These are phyloP conservation scores for Callipepla squamata DNA, from an alignment of 2,113 vertebrate species.

Conservation along the genomic window DNA sequence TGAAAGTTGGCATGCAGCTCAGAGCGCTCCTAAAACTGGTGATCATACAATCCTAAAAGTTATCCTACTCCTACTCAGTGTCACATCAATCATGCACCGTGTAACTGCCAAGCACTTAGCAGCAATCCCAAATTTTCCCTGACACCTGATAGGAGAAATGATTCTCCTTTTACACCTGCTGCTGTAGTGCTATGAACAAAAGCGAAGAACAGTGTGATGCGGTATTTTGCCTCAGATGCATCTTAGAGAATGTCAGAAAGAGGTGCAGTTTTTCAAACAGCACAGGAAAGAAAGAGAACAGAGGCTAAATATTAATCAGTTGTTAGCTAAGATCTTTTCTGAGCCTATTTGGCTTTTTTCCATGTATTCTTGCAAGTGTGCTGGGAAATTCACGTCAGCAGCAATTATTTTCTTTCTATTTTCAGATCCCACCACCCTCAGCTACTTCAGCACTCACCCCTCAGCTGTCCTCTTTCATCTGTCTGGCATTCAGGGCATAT, in stretches of 20 bases:
- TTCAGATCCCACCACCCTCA: slow-evolving; percentile 11
- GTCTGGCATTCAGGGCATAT: background rate
- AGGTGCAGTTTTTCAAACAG: background rate
- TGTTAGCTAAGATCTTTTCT: background rate
- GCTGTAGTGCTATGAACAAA: background rate
- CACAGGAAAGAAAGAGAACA: background rate
- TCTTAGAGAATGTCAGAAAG: background rate
- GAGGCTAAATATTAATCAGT: background rate
- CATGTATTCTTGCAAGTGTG: background rate
- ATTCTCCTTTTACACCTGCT: background rate
- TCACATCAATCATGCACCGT: background rate
- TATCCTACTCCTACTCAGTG: background rate
- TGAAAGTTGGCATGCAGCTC: background rate
- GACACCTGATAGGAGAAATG: background rate
- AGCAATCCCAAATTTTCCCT: background rate
- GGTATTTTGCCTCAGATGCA: background rate
- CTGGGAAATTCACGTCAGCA: slow-evolving; percentile 24
- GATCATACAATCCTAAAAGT: background rate
- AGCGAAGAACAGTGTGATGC: background rate
- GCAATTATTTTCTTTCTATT: slow-evolving; percentile 37
- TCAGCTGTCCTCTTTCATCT: slow-evolving; percentile 7
- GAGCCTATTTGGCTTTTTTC: background rate
- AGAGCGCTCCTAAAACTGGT: background rate
- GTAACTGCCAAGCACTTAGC: background rate
- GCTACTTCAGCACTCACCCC: background rate